Conservation (phyloP, 2,113 vertebrate species). For the Apaloderma vittatum region DNA sequence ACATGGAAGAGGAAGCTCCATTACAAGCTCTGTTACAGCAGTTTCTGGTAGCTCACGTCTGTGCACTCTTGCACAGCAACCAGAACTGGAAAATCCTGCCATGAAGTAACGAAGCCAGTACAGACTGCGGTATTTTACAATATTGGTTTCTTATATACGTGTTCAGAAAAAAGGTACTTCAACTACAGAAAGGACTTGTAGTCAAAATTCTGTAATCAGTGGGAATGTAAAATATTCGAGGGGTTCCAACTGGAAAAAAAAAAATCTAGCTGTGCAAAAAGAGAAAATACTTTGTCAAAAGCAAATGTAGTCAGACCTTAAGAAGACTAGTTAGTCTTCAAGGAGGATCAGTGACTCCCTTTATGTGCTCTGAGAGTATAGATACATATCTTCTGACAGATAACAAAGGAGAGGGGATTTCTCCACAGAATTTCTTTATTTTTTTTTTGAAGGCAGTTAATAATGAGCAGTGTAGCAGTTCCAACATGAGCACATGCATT, state of each 20-base stretch:
- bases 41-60: background rate
- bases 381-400: background rate
- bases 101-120: background rate
- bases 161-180: background rate
- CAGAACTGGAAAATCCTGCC: background rate
- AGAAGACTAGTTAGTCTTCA: background rate
- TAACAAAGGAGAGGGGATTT: background rate
- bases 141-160: background rate
- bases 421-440: background rate
- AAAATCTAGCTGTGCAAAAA: background rate
- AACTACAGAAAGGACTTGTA: background rate
- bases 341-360: background rate
- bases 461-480: background rate
- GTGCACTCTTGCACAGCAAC: background rate
- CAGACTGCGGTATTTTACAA: background rate
- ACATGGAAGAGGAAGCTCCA: background rate
- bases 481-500: background rate
- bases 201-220: background rate
- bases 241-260: background rate
- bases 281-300: background rate
- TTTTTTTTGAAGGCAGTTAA: background rate
- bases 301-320: background rate
- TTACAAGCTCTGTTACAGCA: background rate
- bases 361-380: background rate
- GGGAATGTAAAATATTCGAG: background rate